phyloP scores from a whole-genome alignment of 1,140 invertebrate genomes.

The Solenopsis invicta region DNA sequence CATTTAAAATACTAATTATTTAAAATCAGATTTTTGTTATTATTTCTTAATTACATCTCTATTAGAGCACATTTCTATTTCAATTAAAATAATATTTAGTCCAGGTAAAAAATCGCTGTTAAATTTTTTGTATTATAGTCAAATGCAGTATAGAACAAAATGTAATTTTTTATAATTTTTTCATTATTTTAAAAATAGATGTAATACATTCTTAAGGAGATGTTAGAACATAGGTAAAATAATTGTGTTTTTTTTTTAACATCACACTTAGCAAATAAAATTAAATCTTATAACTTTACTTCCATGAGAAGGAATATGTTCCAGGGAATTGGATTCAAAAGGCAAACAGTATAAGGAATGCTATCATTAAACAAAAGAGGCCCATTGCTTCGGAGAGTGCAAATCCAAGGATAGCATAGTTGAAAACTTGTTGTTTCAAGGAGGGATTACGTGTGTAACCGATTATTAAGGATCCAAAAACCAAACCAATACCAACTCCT shows the following conservation, averaged over 20 bases:
- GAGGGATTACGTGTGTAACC: constrained; percentile 97
- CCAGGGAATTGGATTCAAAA: constrained; percentile 84
- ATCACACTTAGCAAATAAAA: background rate
- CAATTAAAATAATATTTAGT: too few relatives aligned
- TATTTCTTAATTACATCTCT: too few relatives aligned
- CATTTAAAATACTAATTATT: too few relatives aligned
- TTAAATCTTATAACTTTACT: constrained; percentile 52
- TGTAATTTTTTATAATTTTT: too few relatives aligned
- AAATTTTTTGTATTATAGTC: too few relatives aligned
- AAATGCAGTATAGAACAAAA: too few relatives aligned
- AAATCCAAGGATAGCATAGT: constrained; percentile 97
- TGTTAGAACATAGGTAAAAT: background rate
- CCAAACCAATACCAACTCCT: constrained; percentile 97
- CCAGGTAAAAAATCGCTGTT: too few relatives aligned
- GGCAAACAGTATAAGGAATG: constrained; percentile 96
- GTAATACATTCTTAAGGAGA: background rate
- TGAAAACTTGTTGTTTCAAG: constrained; percentile 97
- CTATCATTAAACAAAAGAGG: constrained; percentile 98
- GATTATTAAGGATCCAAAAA: constrained; percentile 97
- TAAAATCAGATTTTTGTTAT: too few relatives aligned
- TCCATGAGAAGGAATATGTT: background rate
- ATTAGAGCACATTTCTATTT: too few relatives aligned
- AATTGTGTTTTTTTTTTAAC: background rate
- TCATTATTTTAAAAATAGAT: too few relatives aligned
- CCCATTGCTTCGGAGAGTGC: constrained; percentile 98